Conservation (phyloP, 2,113 vertebrate genomes). For the Gasterosteus aculeatus region DNA sequence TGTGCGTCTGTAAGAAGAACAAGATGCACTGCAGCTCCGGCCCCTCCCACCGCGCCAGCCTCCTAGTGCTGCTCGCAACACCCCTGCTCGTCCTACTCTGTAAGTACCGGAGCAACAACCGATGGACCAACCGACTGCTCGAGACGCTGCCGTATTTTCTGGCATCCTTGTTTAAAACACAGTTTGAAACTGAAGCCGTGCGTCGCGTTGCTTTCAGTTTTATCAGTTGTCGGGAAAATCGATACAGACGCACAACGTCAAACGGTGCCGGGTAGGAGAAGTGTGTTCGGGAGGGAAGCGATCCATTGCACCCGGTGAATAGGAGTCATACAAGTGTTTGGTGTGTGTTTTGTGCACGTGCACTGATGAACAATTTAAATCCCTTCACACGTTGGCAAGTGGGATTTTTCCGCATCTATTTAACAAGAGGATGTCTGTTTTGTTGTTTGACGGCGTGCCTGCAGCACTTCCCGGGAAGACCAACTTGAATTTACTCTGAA, state of each 20-base stretch:
- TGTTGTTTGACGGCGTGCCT: conserved; percentile 18
- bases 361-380: not conserved
- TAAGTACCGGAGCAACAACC: conserved; percentile 50
- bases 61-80: conserved; percentile 76
- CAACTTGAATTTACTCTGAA: conserved; percentile 58
- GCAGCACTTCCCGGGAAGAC: conserved; percentile 41
- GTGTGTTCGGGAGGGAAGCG: not conserved
- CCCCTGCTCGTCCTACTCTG: conserved; percentile 67
- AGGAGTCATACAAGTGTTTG: not conserved
- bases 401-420: not conserved
- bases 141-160: not conserved
- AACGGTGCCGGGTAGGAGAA: not conserved
- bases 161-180: not conserved
- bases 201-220: not conserved
- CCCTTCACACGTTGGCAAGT: not conserved
- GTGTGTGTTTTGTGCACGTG: not conserved
- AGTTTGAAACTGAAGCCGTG: not conserved
- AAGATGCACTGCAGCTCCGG: conserved; percentile 93
- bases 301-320: not conserved
- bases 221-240: not conserved
- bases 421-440: conserved; percentile 16
- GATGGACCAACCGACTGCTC: too few relatives aligned
- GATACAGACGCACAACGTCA: not conserved
- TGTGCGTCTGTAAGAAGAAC: conserved; percentile 97
- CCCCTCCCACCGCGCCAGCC: conserved; percentile 78